phyloP scores from a whole-genome alignment of 2,113 vertebrate genomes.

The Natator depressus region DNA sequence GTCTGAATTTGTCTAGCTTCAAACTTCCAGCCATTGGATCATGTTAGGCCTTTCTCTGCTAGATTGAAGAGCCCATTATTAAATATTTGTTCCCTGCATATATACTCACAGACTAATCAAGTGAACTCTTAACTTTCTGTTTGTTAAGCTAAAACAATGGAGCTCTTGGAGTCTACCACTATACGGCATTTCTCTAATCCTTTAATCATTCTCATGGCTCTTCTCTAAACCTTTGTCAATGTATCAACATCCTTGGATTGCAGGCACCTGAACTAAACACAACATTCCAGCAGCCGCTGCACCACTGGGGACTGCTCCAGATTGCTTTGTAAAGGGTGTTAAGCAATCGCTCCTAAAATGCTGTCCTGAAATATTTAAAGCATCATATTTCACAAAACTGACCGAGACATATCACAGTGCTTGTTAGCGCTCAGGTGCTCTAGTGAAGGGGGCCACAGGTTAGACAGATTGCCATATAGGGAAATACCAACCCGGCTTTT shows the following conservation, averaged over 20 bases:
- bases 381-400: not conserved
- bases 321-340: not conserved
- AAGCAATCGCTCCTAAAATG: not conserved
- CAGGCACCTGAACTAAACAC: not conserved
- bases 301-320: not conserved
- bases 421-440: not conserved
- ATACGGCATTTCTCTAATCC: not conserved
- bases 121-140: not conserved
- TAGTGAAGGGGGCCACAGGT: not conserved
- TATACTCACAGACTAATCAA: not conserved
- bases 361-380: not conserved
- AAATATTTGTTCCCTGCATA: not conserved
- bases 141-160: not conserved
- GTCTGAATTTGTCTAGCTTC: not conserved
- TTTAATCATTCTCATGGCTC: not conserved
- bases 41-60: not conserved
- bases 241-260: not conserved
- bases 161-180: not conserved
- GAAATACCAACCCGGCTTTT: not conserved
- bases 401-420: not conserved
- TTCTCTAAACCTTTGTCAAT: no score
- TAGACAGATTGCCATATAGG: not conserved
- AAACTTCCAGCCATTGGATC: not conserved
- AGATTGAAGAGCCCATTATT: not conserved
- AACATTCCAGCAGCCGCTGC: not conserved